A percentile compares a stretch with the other conserved stretches of the same genome.
Conservation (phyloP, 2,797 vertebrate genomes). For the Ibycter americanus region DNA sequence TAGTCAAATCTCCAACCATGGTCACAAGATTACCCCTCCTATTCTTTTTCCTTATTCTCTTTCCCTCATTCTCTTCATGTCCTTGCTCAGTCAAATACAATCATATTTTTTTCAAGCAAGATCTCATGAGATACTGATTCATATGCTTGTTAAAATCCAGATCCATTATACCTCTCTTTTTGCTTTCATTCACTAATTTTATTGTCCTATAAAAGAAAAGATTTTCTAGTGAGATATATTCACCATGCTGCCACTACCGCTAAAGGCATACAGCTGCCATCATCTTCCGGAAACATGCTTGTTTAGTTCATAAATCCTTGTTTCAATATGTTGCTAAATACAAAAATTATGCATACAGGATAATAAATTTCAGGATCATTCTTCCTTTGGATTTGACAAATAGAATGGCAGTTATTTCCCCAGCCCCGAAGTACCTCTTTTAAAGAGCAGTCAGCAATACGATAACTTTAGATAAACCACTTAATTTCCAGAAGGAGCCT, state of each 20-base stretch:
- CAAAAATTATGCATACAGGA: not conserved
- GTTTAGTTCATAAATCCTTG: conserved; percentile 14
- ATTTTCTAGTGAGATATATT: conserved; percentile 14
- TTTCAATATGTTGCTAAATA: conserved; percentile 9
- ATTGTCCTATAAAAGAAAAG: conserved; percentile 42
- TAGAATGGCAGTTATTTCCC: not conserved
- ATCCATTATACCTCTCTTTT: conserved; percentile 26
- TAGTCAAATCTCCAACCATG: not conserved
- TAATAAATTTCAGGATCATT: conserved; percentile 21
- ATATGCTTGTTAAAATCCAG: conserved; percentile 27
- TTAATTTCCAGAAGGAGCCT: conserved; percentile 33
- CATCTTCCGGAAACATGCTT: not conserved
- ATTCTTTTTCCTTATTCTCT: not conserved
- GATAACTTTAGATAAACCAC: conserved; percentile 15
- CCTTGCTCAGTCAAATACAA: not conserved
- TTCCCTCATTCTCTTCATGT: not conserved
- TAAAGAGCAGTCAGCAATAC: not conserved
- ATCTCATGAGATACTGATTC: conserved; percentile 19
- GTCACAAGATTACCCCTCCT: not conserved
- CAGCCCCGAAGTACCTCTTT: not conserved
- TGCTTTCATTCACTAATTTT: conserved; percentile 58
- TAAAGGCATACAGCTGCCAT: not conserved
- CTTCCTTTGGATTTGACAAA: not conserved
- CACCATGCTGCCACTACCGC: not conserved
- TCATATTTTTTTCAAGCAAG: not conserved